Evolutionary conservation across 2,888 invertebrate genomes (phyloP).

Genomic region (Bellardia bayeri): DNA sequence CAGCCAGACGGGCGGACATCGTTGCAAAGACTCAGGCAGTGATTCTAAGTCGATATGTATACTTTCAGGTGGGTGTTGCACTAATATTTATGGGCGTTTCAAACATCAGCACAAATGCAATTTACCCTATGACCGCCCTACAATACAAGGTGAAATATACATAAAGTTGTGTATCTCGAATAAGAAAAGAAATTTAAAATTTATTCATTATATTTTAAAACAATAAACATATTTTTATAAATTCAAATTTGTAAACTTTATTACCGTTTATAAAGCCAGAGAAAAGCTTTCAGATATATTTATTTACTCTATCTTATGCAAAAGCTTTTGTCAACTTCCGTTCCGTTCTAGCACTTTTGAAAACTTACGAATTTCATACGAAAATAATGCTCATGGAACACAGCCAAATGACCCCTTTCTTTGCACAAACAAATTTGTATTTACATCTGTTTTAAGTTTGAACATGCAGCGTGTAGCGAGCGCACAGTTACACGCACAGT

Average conservation of each 20-base stretch:
- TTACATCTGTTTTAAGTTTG: constrained; percentile 57
- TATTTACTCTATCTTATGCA: neutral
- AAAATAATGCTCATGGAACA: constrained; percentile 54
- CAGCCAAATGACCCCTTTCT: constrained; percentile 55
- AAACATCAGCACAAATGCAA: too few relatives aligned
- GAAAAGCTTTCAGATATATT: constrained; percentile 14
- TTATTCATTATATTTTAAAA: too few relatives aligned
- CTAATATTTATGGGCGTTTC: too few relatives aligned
- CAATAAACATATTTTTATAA: neutral
- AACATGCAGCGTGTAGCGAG: constrained; percentile 19
- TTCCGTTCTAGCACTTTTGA: neutral
- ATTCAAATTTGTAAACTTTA: constrained; percentile 22
- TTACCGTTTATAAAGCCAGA: constrained; percentile 30
- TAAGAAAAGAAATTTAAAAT: too few relatives aligned
- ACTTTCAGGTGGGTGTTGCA: too few relatives aligned
- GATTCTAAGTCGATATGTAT: too few relatives aligned
- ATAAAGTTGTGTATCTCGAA: neutral
- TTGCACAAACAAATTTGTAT: constrained; percentile 3
- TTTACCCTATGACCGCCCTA: too few relatives aligned
- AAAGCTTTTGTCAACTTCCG: constrained; percentile 46
- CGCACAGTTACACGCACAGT: constrained; percentile 1
- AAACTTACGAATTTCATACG: constrained; percentile 15
- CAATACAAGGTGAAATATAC: too few relatives aligned
- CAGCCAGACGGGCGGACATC: too few relatives aligned
- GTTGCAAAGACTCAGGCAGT: too few relatives aligned